A percentile compares a stretch with the other conserved stretches of the same genome.
These are phyloP conservation scores for Numida meleagris DNA, from an alignment of 2,113 vertebrate genomes.

Conservation along the genomic window DNA sequence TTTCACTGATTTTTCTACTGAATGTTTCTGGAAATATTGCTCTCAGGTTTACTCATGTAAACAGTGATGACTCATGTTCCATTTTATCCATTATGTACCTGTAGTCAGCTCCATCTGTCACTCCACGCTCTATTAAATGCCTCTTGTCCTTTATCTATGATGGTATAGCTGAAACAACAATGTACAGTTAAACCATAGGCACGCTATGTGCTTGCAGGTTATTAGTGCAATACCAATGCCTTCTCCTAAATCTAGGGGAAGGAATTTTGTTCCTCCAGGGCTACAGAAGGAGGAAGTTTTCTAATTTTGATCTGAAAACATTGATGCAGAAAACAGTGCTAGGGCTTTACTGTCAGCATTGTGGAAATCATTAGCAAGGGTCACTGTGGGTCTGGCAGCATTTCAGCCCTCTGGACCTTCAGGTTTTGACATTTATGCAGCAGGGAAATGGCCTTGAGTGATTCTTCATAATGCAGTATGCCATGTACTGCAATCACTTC, in stretches of 20 bases:
- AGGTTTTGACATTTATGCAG: background rate
- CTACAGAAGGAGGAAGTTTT: background rate
- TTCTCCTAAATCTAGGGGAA: background rate
- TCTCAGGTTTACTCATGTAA: background rate
- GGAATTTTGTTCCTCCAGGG: background rate
- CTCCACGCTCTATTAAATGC: background rate
- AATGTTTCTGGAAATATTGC: background rate
- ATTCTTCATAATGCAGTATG: background rate
- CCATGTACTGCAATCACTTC: background rate
- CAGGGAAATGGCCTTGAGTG: background rate
- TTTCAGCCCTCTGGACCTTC: background rate
- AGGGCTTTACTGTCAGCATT: background rate
- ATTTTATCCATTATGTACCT: background rate
- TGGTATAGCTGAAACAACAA: background rate
- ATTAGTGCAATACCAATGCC: background rate
- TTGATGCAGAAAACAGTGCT: background rate
- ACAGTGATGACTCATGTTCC: background rate
- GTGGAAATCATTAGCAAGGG: background rate
- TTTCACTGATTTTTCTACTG: background rate
- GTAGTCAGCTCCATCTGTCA: background rate
- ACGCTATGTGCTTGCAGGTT: background rate
- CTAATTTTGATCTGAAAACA: background rate
- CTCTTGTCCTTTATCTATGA: background rate
- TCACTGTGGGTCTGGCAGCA: fast-evolving
- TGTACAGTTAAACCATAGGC: background rate